A percentile compares a stretch with the other conserved stretches of the same genome.
phyloP scores from a whole-genome alignment of 2,113 vertebrate genomes.

The Rostratula benghalensis region DNA sequence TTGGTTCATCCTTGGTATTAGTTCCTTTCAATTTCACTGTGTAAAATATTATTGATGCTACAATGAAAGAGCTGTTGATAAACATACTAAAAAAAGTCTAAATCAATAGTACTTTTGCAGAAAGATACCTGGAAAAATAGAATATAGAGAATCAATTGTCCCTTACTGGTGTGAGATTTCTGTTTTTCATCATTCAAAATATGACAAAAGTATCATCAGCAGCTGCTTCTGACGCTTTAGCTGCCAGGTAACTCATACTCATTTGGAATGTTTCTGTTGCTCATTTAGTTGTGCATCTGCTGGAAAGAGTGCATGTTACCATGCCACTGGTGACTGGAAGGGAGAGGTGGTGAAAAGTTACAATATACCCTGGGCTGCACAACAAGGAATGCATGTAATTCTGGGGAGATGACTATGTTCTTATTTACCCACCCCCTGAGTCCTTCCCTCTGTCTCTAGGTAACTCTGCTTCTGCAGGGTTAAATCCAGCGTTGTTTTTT shows the following conservation, averaged over 20 bases:
- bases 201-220: background rate
- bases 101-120: slow-evolving; percentile 2
- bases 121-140: background rate
- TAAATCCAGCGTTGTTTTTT: background rate
- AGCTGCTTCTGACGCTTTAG: background rate
- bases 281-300: background rate
- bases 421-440: background rate
- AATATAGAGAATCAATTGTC: slow-evolving; percentile 42
- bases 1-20: background rate
- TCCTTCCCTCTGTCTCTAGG: background rate
- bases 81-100: background rate
- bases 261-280: background rate
- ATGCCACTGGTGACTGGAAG: background rate
- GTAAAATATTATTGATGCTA: background rate
- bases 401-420: background rate
- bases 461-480: background rate
- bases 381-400: fast-evolving
- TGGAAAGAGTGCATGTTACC: background rate
- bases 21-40: slow-evolving; percentile 27
- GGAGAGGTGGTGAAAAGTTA: background rate
- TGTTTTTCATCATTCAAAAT: slow-evolving; percentile 5
- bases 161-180: background rate
- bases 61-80: slow-evolving; percentile 2
- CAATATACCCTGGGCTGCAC: background rate
- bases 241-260: background rate